Base-by-base conservation (phyloP, 1,140 invertebrate genomes). In the Phymorhynchus buccinoides region DNA sequence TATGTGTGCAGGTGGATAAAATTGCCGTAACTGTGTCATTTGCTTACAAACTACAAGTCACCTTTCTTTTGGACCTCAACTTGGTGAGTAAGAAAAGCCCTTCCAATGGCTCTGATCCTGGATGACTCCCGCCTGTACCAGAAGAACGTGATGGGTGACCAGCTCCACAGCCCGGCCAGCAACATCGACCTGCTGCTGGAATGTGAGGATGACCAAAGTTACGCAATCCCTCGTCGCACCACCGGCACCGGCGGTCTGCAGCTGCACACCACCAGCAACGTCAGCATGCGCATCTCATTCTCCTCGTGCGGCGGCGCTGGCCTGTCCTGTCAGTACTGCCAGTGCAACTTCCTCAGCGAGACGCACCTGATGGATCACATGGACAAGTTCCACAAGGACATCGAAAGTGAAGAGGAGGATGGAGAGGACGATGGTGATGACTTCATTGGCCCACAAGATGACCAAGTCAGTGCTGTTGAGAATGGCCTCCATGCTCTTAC, bases 111-210 rank as follows among this genome's bases (percentile, higher is more conserved):
- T 75, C 83, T 42, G 22, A 35, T 52, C 37, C 66, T 84, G 18
- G 66, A 82, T 16, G 66, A 77, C 44, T 35, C 56, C 48, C 9
- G 52, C 48, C n/a, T 52, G 30, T n/a, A 84, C 27, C 77, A 84
- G 37, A 78, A 39, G 22, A 16, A 77, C 16, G 84, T 85, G 37
- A 37, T 87, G 22, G 56, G 41, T 37, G 32, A 80, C 71, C 73
- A 44, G 32, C 22, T 88, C 16, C 75, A 86, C 12, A 75, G 85
- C 66, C 66, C 62, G 44, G n/a, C n/a, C n/a, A 42, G 62, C 35
- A 68, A 86, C 37, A 87, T 89, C 44, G 87, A 87, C 84, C 83
- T 89, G 18, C 81, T 87, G 83, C 83, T 89, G 32, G 88, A 89
- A 78, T 89, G 88, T 82, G 84, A 87, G 79, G 88, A 89, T 86